Evolutionary conservation across 2,888 invertebrate genomes (phyloP).

Genomic region (Clusia tigrina): DNA sequence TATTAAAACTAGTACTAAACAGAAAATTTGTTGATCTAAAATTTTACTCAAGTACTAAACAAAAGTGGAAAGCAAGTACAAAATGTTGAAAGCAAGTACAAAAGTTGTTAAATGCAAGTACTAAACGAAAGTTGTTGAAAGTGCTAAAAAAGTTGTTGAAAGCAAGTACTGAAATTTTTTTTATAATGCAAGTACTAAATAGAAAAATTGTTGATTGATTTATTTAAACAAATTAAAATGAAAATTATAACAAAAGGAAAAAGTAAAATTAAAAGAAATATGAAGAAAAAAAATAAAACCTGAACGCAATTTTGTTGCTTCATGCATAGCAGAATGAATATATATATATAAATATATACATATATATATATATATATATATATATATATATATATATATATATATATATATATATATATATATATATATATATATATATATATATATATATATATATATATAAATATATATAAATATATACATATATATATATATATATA

Average conservation of each 20-base stretch:
- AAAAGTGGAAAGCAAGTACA: slow-evolving; percentile 21
- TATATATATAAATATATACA: slow-evolving; percentile 33
- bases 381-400: slow-evolving; percentile 31
- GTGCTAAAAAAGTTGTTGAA: slow-evolving; percentile 21
- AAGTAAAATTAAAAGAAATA: slow-evolving; percentile 24
- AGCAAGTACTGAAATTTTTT: slow-evolving; percentile 15
- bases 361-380: slow-evolving; percentile 23
- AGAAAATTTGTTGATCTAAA: background rate
- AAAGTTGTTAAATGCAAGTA: slow-evolving; percentile 19
- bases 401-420: slow-evolving; percentile 23
- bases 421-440: slow-evolving; percentile 48
- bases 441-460: slow-evolving; percentile 24
- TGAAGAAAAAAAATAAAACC: background rate
- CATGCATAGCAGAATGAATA: slow-evolving; percentile 35
- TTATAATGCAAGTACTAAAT: no score
- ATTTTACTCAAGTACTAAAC: slow-evolving; percentile 6
- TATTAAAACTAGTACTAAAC: slow-evolving; percentile 24
- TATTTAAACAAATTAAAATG: slow-evolving; percentile 10
- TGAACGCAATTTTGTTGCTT: background rate
- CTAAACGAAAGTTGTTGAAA: no score
- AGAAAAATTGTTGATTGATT: slow-evolving; percentile 23
- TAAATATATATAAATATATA: slow-evolving; percentile 42
- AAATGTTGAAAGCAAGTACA: slow-evolving; percentile 16
- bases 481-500: slow-evolving; percentile 19
- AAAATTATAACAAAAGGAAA: slow-evolving; percentile 11